Base-by-base conservation (phyloP, 2,888 invertebrate species). In the Archaeoteleia sp. region DNA sequence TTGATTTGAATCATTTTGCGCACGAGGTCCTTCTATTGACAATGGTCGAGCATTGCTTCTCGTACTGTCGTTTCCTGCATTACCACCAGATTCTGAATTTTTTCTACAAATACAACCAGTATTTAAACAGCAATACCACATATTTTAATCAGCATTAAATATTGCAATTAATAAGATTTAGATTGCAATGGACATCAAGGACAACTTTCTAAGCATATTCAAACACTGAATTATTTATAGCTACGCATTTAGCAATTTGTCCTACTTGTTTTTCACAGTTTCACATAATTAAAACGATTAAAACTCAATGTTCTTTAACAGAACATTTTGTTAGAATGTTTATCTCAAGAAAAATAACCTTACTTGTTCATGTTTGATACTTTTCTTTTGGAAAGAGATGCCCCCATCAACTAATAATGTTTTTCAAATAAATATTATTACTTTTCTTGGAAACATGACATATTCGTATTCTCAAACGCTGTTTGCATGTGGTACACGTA, bases 1-100 rank as follows among this genome's bases (percentile, higher is more conserved):
- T 43, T 69, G 53, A 9, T 73, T 67, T 1, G 29, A 15, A 35
- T 74, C 75, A 42, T 67, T 70, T 7, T 68, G 61, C 10, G 63
- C 27, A 17, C 72, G 73, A 25, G 83, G 77, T 7, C 77, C 82
- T 73, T 84, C 78, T 35, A 85, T 84, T 7, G 83, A 79, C 25
- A 85, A 69, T 17, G 84, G 84, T 46, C 83, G 73, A 1, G 71
- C 48, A 48, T 68, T 81, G 67, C 82, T 84, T 14, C 71, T 74
- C 1, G 71, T 61, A 48, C 71, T 72, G 7, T 65, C 61, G 35
- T 67, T 62, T 4, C 48, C 55, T 39, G 67, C 55, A 43, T 62
- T 68, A 30, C 58, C 49, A 32, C 48, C 51, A 5, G 40, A 34
- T 30, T 43, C 51, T 42, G 70, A 65, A 39, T 73, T 71, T 40